Conservation (phyloP, 1,140 invertebrate genomes). For the Semibalanus balanoides region DNA sequence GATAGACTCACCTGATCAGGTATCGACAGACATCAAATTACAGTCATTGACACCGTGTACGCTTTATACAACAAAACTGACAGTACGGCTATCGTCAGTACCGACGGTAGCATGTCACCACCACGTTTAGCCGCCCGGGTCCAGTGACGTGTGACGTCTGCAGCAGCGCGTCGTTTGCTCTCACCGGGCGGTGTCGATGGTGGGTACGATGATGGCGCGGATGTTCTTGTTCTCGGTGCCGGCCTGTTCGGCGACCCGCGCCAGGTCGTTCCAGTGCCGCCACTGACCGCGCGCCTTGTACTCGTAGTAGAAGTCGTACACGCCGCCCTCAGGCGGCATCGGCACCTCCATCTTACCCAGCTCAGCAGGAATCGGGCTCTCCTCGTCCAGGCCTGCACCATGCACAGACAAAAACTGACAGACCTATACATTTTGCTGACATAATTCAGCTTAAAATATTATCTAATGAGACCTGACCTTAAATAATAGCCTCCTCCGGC, state of each 20-base stretch:
- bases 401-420: background rate
- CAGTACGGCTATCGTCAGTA: no score
- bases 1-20: no score
- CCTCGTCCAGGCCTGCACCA: background rate
- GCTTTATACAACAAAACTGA: no score
- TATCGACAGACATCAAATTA: no score
- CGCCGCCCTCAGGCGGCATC: constrained; percentile 50
- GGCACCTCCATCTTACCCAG: constrained; percentile 51
- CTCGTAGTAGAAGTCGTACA: constrained; percentile 64
- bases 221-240: constrained; percentile 41
- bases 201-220: constrained; percentile 84
- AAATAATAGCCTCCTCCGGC: no score
- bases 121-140: no score
- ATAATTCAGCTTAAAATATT: no score
- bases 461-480: no score
- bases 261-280: background rate
- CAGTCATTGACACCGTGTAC: no score
- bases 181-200: constrained; percentile 65
- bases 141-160: no score
- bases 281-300: constrained; percentile 23
- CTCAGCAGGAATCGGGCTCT: constrained; percentile 41
- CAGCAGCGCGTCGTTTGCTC: background rate
- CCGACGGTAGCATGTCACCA: no score
- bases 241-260: background rate
- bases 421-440: no score